These are phyloP conservation scores for Chascanopsetta lugubris DNA, from an alignment of 2,113 vertebrate genomes.

Conservation along the genomic window DNA sequence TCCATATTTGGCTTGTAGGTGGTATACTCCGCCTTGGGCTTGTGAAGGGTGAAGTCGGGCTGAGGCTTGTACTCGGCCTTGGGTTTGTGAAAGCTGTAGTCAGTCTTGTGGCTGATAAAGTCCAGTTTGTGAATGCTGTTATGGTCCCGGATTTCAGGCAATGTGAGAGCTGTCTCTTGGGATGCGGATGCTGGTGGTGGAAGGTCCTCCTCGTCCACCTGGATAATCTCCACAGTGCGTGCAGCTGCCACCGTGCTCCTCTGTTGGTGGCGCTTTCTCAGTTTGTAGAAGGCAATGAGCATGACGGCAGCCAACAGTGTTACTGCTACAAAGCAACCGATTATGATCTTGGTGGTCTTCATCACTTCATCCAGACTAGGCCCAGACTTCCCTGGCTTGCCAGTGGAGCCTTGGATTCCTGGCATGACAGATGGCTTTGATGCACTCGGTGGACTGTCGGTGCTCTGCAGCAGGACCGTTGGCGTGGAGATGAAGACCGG, in stretches of 20 bases:
- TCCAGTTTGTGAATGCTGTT: conserved; percentile 92
- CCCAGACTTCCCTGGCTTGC: conserved; percentile 81
- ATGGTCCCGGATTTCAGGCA: conserved; percentile 91
- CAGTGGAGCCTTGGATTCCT: conserved; percentile 80
- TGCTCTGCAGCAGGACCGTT: conserved; percentile 92
- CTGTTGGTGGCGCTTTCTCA: conserved; percentile 96
- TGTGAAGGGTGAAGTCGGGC: conserved; percentile 76
- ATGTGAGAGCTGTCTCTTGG: conserved; percentile 85
- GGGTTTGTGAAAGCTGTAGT: conserved; percentile 79
- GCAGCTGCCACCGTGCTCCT: conserved; percentile 92
- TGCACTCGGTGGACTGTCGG: conserved; percentile 83
- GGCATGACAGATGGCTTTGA: conserved; percentile 78
- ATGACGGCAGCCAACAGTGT: conserved; percentile 95
- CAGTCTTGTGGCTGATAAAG: conserved; percentile 79
- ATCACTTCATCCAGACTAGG: conserved; percentile 98
- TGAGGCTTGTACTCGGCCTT: conserved; percentile 78
- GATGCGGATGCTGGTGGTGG: conserved; percentile 83
- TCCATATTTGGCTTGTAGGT: conserved; percentile 80
- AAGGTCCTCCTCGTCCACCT: conserved; percentile 94
- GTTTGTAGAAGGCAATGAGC: conserved; percentile 97
- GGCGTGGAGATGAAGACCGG: conserved; percentile 96
- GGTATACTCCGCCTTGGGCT: conserved; percentile 78
- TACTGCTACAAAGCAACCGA: conserved; percentile 97
- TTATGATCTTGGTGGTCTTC: conserved; percentile 99
- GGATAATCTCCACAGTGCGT: conserved; percentile 95